Conservation (phyloP, 2,888 invertebrate species). For the Clanis bilineata region DNA sequence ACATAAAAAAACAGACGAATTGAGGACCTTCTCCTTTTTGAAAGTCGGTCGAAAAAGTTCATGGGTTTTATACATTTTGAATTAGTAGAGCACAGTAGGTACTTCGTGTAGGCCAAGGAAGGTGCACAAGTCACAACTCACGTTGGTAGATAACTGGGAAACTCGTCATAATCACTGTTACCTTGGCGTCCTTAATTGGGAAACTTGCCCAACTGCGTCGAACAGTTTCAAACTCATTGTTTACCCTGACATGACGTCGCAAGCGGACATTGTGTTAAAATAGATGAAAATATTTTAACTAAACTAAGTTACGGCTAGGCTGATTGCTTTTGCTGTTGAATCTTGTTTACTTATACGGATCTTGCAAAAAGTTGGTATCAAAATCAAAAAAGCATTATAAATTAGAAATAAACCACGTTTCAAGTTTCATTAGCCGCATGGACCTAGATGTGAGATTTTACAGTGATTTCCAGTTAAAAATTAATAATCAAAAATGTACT, state of each 20-base stretch:
- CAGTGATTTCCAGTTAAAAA: no score
- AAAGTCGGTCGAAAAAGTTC: background rate
- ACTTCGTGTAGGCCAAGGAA: no score
- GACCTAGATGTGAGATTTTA: no score
- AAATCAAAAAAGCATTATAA: no score
- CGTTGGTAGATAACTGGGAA: constrained; percentile 2
- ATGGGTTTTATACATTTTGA: background rate
- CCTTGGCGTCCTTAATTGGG: constrained; percentile 41
- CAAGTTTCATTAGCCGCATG: no score
- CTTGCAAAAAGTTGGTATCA: no score
- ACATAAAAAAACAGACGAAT: no score
- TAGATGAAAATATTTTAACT: background rate
- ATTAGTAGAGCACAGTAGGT: background rate
- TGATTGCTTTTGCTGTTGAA: background rate
- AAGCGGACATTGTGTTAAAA: constrained; percentile 3
- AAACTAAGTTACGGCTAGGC: no score
- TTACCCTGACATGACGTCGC: constrained; percentile 28
- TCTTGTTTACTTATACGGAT: no score
- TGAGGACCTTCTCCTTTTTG: no score
- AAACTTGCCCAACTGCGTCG: constrained; percentile 38
- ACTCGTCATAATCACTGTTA: constrained; percentile 37
- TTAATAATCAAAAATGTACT: no score
- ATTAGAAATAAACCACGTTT: no score
- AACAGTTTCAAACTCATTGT: constrained; percentile 44
- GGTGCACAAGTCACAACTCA: constrained; percentile 1